Conservation (phyloP, 2,888 invertebrate species). For the Tipula confusa region DNA sequence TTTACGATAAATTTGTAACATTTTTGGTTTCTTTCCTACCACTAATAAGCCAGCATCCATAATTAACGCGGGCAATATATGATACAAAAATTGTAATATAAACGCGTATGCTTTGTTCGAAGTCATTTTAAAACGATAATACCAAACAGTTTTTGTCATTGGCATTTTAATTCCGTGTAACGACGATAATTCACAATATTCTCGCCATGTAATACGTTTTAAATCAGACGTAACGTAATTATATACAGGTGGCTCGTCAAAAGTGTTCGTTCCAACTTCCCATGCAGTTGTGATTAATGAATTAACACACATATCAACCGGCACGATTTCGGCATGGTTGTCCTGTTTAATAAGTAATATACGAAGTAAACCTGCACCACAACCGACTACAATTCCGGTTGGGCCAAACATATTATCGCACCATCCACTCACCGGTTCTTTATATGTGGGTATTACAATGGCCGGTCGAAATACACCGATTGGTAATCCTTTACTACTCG, state of each 20-base stretch:
- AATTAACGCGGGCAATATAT: constrained; percentile 60
- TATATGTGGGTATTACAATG: constrained; percentile 55
- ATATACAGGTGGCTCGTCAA: constrained; percentile 60
- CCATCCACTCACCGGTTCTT: constrained; percentile 60
- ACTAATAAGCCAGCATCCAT: constrained; percentile 55
- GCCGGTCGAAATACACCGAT: constrained; percentile 65
- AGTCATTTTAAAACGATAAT: constrained; percentile 53
- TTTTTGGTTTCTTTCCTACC: constrained; percentile 55
- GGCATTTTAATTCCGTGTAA: constrained; percentile 55
- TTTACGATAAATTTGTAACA: constrained; percentile 72
- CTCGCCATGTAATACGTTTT: constrained; percentile 75
- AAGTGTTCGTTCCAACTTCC: constrained; percentile 41
- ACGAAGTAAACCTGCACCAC: constrained; percentile 58
- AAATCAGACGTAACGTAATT: constrained; percentile 80
- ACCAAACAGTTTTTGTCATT: constrained; percentile 64
- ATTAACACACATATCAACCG: constrained; percentile 51
- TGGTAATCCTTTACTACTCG: constrained; percentile 57
- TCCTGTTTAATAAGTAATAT: constrained; percentile 42
- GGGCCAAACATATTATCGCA: constrained; percentile 65
- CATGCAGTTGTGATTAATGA: constrained; percentile 49
- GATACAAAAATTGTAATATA: constrained; percentile 51
- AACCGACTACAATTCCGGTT: constrained; percentile 50
- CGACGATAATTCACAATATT: constrained; percentile 56
- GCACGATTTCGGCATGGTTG: constrained; percentile 48
- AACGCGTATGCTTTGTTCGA: background rate